Base-by-base conservation (phyloP, 2,113 vertebrate genomes). In the Phoxinus phoxinus region DNA sequence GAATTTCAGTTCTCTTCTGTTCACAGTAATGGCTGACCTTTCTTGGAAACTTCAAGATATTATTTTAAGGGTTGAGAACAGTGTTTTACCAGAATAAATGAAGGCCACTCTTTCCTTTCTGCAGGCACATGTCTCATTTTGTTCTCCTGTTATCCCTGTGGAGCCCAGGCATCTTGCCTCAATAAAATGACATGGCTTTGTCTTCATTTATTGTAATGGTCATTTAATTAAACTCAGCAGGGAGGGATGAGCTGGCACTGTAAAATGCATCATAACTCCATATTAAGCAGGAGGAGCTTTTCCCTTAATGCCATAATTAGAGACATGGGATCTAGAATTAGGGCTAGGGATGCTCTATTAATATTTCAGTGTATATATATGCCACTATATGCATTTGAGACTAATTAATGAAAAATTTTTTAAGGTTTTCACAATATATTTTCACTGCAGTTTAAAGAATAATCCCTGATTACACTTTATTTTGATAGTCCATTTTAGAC, bases 161-260 rank as follows among this genome's bases (percentile, higher is more conserved):
- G 69, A 86, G 41, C n/a, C 19, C 84, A 63, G 46, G 19, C 58
- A 58, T 80, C 32, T 74, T 7, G n/a, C 51, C 58, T 63, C 81
- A 73, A 30, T 76, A 46, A 85, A 85, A 25, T 48, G 44, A 44
- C 27, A 2, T 78, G 2, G 59, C 91, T 30, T 88, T 61, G 85
- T 94, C 93, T 94, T 93, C 74, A 87, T 94, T 94, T 91, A 21
- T 76, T 69, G 48, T 51, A 81, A 84, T 32, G 79, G 87, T 87
- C 90, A 88, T 92, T 93, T 93, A 87, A 91, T 94, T 91, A 93
- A 84, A 85, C 91, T 90, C 93, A 88, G 87, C 84, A 65, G 92
- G 93, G 90, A 69, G 25, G 87, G 86, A 88, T 61, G 88, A 76
- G 73, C 85, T 81, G 86, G 72, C 86, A 79, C 79, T 35, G 90